phyloP scores from a whole-genome alignment of 1,140 invertebrate species.

The Brachystomella parvula region DNA sequence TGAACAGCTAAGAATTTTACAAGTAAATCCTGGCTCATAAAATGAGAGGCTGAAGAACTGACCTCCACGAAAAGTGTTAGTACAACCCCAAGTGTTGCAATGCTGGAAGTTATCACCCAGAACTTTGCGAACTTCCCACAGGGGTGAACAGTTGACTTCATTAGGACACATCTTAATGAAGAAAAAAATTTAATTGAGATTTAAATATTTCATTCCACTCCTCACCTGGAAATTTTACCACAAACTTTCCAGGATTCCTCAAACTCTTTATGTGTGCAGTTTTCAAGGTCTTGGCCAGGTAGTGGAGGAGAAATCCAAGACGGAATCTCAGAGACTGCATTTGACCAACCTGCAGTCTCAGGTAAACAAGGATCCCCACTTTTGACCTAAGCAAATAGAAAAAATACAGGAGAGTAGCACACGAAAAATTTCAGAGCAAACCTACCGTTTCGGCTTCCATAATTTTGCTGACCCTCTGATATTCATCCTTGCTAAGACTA shows the following conservation, averaged over 20 bases:
- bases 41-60: not conserved
- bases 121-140: constrained; percentile 21
- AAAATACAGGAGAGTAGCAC: too few species aligned
- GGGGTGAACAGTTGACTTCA: constrained; percentile 25
- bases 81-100: not conserved
- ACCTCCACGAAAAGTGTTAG: not conserved
- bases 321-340: too few species aligned
- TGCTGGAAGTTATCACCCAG: constrained; percentile 12
- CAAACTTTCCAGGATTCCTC: constrained; percentile 1
- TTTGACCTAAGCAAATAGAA: too few species aligned
- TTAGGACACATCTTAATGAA: constrained; percentile 11
- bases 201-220: not conserved
- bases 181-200: not conserved
- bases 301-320: not conserved
- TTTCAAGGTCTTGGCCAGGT: not conserved
- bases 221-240: not conserved
- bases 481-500: constrained; percentile 10
- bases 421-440: not conserved
- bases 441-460: not conserved
- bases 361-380: too few species aligned
- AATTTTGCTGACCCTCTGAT: not conserved
- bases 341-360: too few species aligned
- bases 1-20: not conserved
- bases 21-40: not conserved
- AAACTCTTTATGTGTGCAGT: constrained; percentile 1